Percentiles rank a stretch among this genome's conserved stretches.
phyloP scores from a whole-genome alignment of 2,113 vertebrate species.

The Pluvianellus socialis region DNA sequence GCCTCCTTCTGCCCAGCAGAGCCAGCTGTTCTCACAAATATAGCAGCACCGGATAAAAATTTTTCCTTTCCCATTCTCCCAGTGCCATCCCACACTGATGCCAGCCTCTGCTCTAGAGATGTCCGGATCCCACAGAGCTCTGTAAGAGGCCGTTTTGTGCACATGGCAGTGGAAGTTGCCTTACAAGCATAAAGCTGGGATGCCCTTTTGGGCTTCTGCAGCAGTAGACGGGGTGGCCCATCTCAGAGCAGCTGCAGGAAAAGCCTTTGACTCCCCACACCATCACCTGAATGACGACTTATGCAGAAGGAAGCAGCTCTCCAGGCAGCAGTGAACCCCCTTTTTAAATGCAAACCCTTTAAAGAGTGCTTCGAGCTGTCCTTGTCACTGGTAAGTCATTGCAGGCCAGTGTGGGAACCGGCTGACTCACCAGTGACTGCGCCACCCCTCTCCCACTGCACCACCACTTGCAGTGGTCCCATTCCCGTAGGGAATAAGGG shows the following conservation, averaged over 20 bases:
- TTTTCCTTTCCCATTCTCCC: not conserved
- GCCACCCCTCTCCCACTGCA: not conserved
- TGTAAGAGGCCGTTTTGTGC: accelerated
- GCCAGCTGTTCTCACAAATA: not conserved
- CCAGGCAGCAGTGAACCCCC: not conserved
- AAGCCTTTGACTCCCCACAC: not conserved
- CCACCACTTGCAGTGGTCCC: accelerated
- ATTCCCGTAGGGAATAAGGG: not conserved
- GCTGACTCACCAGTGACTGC: not conserved
- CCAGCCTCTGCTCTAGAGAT: not conserved
- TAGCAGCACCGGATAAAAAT: not conserved
- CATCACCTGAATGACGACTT: not conserved
- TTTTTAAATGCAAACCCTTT: not conserved
- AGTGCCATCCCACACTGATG: not conserved
- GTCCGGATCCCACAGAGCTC: not conserved
- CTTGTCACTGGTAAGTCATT: not conserved
- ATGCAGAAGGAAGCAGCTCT: not conserved
- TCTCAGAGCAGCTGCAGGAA: not conserved
- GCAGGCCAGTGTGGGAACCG: not conserved
- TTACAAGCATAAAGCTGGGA: not conserved
- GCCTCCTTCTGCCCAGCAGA: not conserved
- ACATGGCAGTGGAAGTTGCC: accelerated
- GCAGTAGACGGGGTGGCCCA: no score
- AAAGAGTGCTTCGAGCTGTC: not conserved
- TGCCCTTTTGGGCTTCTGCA: not conserved